A percentile compares a stretch with the other conserved stretches of the same genome.
These are phyloP conservation scores for Sthenelais limicola DNA, from an alignment of 2,888 invertebrate species.

Conservation along the genomic window DNA sequence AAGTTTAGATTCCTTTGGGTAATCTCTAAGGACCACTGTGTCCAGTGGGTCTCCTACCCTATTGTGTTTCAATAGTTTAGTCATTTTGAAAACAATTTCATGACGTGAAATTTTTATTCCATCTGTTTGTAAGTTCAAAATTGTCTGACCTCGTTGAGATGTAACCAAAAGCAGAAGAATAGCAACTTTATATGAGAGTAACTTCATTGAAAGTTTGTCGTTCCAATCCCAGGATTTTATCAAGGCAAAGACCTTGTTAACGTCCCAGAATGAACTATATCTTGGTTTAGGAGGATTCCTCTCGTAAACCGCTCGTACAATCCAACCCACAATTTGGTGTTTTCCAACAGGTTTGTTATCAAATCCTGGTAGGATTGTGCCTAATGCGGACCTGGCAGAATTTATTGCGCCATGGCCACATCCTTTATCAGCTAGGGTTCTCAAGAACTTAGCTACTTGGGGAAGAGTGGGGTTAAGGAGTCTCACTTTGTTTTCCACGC, in stretches of 20 bases:
- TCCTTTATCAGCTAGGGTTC: not conserved
- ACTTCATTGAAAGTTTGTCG: not conserved
- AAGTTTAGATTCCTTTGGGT: not conserved
- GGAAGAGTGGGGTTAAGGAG: not conserved
- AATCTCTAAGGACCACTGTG: not conserved
- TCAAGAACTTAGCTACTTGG: not conserved
- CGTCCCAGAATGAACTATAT: not conserved
- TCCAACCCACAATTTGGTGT: not conserved
- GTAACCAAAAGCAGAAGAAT: not conserved
- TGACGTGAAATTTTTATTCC: too few relatives aligned
- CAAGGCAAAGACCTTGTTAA: not conserved
- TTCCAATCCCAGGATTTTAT: not conserved
- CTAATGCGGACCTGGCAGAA: not conserved
- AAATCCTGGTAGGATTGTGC: not conserved
- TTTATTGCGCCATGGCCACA: not conserved
- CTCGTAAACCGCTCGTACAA: not conserved
- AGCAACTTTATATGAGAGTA: not conserved
- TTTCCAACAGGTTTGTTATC: not conserved
- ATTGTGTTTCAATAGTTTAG: not conserved
- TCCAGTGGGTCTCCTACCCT: not conserved
- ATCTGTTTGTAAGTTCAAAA: too few relatives aligned
- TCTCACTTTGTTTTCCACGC: not conserved
- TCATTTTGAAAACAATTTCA: not conserved
- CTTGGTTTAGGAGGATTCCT: conserved; percentile 1
- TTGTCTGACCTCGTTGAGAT: too few relatives aligned